Base-by-base conservation (phyloP, 2,797 vertebrate genomes). In the Leptoclinus maculatus region DNA sequence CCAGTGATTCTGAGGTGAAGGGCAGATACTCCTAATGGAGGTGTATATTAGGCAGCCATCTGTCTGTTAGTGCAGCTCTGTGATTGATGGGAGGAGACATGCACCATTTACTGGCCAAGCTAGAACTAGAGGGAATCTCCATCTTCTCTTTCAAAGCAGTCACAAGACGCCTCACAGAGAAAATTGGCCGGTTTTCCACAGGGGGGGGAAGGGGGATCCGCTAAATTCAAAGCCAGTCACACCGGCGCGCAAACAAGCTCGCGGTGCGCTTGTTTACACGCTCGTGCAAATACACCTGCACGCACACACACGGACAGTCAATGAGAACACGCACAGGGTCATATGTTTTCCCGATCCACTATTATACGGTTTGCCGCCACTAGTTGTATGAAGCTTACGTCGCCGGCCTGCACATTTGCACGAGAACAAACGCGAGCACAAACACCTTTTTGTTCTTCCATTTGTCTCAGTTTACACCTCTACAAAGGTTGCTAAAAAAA, bases 1-100 rank as follows among this genome's bases (percentile, higher is more conserved):
- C 81, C 76, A 84, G 74, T 82, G 87, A 88, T 90, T 92, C 88
- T 87, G 85, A 71, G 29, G 80, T 80, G 83, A 88, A 79, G 76
- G 88, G 87, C 85, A 68, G 66, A 64, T 80, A 80, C 67, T 82
- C 85, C 81, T 93, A 91, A 93, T 92, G 88, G 88, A 90, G 89
- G 92, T 93, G 91, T 94, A 89, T 93, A 93, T 93, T 93, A 93
- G 92, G 90, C 83, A 91, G 87, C 91, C 87, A 81, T 88, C 93
- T 93, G 93, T 94, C 94, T 93, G 89, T 94, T 90, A 88, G 82
- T 80, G 84, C 72, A 5, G 81, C 76, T 62, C 64, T 34, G 85
- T 94, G 94, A 95, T 94, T 94, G 93, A 95, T 95, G 92, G 91
- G 72, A 88, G 89, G 87, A 89, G 93, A 94, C 91, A 94, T 89